phyloP scores from a whole-genome alignment of 2,113 vertebrate species.

The Oostethus manadensis region DNA sequence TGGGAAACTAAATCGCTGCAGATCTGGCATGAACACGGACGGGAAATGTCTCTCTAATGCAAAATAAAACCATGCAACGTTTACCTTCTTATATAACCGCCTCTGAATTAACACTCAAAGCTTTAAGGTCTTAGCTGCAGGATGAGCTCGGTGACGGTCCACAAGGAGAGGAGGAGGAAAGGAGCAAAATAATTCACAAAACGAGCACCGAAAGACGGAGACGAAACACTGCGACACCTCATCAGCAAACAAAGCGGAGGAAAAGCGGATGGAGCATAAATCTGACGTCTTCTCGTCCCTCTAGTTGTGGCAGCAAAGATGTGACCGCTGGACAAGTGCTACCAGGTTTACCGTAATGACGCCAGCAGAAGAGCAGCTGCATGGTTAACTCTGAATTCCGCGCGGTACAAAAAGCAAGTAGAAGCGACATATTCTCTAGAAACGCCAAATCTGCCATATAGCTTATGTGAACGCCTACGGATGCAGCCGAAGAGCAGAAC shows the following conservation, averaged over 20 bases:
- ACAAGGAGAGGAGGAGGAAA: slow-evolving; percentile 5
- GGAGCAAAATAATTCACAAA: neutral
- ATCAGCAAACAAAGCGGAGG: slow-evolving; percentile 3
- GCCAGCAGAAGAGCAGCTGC: slow-evolving; percentile 5
- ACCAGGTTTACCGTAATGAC: slow-evolving; percentile 65
- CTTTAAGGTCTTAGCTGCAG: slow-evolving; percentile 34
- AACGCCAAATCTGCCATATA: neutral
- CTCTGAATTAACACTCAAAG: slow-evolving; percentile 44
- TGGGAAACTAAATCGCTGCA: slow-evolving; percentile 76
- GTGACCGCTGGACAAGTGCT: slow-evolving; percentile 40
- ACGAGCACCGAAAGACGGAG: neutral
- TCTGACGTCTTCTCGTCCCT: slow-evolving; percentile 26
- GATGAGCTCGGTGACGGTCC: slow-evolving; percentile 8
- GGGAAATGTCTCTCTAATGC: slow-evolving; percentile 36
- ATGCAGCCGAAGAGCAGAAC: too few relatives aligned
- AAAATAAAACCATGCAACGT: slow-evolving; percentile 23
- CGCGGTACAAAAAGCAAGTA: neutral
- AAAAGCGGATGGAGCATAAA: slow-evolving; percentile 3
- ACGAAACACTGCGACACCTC: neutral
- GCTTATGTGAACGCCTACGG: neutral
- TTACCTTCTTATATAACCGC: slow-evolving; percentile 37
- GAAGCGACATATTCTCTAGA: neutral
- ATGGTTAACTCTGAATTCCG: neutral
- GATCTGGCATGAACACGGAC: slow-evolving; percentile 76
- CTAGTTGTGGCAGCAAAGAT: slow-evolving; percentile 44